These are phyloP conservation scores for Phlogophora meticulosa DNA, from an alignment of 2,888 invertebrate genomes.

Conservation along the genomic window DNA sequence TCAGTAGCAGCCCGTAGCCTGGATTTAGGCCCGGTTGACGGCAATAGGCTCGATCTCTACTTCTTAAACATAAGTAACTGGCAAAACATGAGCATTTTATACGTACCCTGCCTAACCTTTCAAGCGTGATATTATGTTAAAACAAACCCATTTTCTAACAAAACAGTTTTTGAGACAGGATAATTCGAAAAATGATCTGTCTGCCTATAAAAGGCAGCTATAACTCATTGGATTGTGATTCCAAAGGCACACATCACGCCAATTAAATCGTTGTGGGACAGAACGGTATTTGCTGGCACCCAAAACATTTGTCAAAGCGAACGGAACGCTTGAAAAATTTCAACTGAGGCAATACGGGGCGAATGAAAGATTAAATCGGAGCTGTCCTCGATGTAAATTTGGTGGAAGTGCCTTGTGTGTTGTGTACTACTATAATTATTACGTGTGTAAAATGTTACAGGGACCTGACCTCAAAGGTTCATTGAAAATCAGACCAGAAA, in stretches of 20 bases:
- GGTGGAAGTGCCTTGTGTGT: slow-evolving; percentile 58
- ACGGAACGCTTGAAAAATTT: slow-evolving; percentile 83
- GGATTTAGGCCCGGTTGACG: too few species aligned
- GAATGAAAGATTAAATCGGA: slow-evolving; percentile 85
- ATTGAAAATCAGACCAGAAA: too few species aligned
- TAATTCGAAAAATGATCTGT: slow-evolving; percentile 35
- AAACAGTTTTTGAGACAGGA: slow-evolving; percentile 17
- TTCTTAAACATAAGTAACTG: too few species aligned
- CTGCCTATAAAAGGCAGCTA: slow-evolving; percentile 33
- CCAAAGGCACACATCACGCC: slow-evolving; percentile 67
- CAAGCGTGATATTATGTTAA: too few species aligned
- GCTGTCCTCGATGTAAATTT: slow-evolving; percentile 42
- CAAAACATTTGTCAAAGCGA: slow-evolving; percentile 82
- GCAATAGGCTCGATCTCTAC: too few species aligned
- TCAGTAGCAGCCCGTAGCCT: too few species aligned
- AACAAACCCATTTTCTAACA: slow-evolving; percentile 12
- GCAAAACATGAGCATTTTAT: too few species aligned
- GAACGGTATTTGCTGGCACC: slow-evolving; percentile 63
- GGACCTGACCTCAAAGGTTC: too few species aligned
- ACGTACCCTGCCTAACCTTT: too few species aligned
- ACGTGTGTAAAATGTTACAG: too few species aligned
- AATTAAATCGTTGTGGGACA: slow-evolving; percentile 75
- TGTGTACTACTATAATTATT: too few species aligned
- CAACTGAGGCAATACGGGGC: slow-evolving; percentile 79
- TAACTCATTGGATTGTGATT: slow-evolving; percentile 65